Conservation (phyloP, 2,888 invertebrate species). For the Gymnocheta viridis region DNA sequence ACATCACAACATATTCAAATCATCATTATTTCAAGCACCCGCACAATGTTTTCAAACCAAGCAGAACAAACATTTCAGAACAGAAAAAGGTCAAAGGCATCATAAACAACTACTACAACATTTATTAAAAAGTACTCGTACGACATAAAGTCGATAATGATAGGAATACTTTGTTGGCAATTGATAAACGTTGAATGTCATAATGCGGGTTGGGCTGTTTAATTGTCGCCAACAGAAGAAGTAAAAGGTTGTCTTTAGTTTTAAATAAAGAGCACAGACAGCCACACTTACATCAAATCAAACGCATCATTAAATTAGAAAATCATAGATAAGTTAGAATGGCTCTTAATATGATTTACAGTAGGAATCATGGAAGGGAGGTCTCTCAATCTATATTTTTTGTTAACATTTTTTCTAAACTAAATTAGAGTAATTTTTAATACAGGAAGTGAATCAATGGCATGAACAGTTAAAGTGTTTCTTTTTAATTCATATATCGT, state of each 20-base stretch:
- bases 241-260: conserved; percentile 9
- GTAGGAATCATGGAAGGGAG: conserved; percentile 28
- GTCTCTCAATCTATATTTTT: background rate
- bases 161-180: conserved; percentile 33
- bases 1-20: conserved; percentile 4
- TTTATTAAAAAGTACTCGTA: conserved; percentile 20
- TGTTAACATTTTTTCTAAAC: background rate
- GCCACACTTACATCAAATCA: conserved; percentile 16
- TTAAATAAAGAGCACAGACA: conserved; percentile 7
- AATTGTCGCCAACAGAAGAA: conserved; percentile 59
- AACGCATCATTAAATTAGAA: conserved; percentile 46
- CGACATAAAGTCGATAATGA: conserved; percentile 24
- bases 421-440: conserved; percentile 3
- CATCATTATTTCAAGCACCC: conserved; percentile 37
- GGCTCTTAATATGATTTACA: conserved; percentile 8
- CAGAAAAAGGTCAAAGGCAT: conserved; percentile 29
- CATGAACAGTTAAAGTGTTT: conserved; percentile 20
- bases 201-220: conserved; percentile 56
- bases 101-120: conserved; percentile 19
- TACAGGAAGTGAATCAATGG: conserved; percentile 28
- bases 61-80: conserved; percentile 38
- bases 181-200: conserved; percentile 42
- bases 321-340: background rate
- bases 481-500: no score
- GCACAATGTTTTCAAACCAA: conserved; percentile 36